Evolutionary conservation across 2,113 vertebrate genomes (phyloP).

Genomic region (Pseudorasbora parva): DNA sequence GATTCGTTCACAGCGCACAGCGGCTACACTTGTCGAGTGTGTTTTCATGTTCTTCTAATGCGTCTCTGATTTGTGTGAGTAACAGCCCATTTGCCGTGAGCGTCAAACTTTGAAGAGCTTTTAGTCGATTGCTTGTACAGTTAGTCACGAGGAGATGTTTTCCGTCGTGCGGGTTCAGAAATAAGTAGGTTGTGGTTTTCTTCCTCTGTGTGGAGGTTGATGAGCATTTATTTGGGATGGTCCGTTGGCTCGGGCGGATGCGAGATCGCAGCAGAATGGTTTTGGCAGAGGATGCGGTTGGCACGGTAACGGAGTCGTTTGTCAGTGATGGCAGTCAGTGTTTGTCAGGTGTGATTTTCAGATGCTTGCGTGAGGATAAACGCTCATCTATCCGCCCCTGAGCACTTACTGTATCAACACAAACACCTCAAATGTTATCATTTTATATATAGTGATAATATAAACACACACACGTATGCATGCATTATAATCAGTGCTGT

Average conservation of each 20-base stretch:
- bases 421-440: too few relatives aligned
- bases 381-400: not conserved
- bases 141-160: not conserved
- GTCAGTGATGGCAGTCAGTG: not conserved
- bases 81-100: not conserved
- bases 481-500: too few relatives aligned
- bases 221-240: not conserved
- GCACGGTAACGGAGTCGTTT: not conserved
- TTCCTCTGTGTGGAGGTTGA: not conserved
- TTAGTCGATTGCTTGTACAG: not conserved
- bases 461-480: not conserved
- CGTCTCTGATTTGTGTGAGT: not conserved
- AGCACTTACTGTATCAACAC: not conserved
- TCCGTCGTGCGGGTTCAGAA: not conserved
- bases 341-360: conserved; percentile 19
- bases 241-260: not conserved
- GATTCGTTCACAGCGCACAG: not conserved
- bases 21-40: not conserved
- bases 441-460: not conserved
- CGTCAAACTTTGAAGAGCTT: conserved; percentile 10
- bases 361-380: not conserved
- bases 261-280: not conserved
- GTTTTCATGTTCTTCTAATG: not conserved
- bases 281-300: conserved; percentile 11
- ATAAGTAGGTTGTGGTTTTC: not conserved